phyloP scores from a whole-genome alignment of 2,797 vertebrate species.

The Siniperca undulata region DNA sequence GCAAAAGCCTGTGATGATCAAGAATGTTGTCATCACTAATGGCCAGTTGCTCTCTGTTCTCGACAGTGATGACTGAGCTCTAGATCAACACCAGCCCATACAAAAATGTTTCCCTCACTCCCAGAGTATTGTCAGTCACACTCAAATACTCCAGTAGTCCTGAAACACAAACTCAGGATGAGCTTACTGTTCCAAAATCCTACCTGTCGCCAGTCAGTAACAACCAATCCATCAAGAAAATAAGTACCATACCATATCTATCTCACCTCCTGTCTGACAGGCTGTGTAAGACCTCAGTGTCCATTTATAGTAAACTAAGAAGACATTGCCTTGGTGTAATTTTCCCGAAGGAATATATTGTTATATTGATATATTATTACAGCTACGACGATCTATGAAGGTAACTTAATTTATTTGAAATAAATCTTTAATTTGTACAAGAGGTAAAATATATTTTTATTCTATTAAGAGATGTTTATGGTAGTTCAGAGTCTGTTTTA shows the following conservation, averaged over 20 bases:
- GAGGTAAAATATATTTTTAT: slow-evolving; percentile 86
- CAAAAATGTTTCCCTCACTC: slow-evolving; percentile 49
- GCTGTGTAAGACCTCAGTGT: slow-evolving; percentile 71
- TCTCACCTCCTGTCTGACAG: slow-evolving; percentile 71
- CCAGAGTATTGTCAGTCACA: slow-evolving; percentile 45
- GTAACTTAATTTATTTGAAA: slow-evolving; percentile 90
- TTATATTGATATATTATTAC: slow-evolving; percentile 81
- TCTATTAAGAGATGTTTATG: slow-evolving; percentile 83
- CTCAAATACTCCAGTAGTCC: slow-evolving; percentile 50
- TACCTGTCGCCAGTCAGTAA: slow-evolving; percentile 39
- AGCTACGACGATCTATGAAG: slow-evolving; percentile 84
- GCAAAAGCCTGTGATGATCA: slow-evolving; percentile 61
- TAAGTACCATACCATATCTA: slow-evolving; percentile 59
- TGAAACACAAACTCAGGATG: slow-evolving; percentile 52
- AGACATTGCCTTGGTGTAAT: slow-evolving; percentile 76
- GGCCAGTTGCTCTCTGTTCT: slow-evolving; percentile 70
- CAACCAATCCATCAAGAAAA: slow-evolving; percentile 54
- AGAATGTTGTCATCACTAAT: slow-evolving; percentile 72
- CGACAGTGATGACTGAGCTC: slow-evolving; percentile 54
- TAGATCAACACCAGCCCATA: slow-evolving; percentile 68
- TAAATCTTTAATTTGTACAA: slow-evolving; percentile 89
- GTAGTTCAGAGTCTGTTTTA: slow-evolving; percentile 72
- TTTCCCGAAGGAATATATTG: slow-evolving; percentile 81
- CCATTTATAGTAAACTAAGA: slow-evolving; percentile 78
- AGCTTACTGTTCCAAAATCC: slow-evolving; percentile 48